phyloP scores from a whole-genome alignment of 2,113 vertebrate species.

The Picathartes gymnocephalus region DNA sequence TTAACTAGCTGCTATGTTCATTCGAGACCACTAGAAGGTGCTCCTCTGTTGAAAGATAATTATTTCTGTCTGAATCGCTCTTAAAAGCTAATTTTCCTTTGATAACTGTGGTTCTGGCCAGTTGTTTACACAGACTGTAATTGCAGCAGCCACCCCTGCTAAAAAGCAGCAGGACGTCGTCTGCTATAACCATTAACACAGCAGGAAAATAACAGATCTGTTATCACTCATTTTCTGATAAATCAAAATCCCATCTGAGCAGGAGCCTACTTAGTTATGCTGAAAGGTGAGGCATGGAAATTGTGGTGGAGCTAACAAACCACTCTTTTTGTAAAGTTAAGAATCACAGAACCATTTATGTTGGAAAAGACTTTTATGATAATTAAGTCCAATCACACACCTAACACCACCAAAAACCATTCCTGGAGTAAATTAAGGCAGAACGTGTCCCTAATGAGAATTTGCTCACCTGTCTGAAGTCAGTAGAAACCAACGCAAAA shows the following conservation, averaged over 20 bases:
- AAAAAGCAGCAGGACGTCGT: neutral
- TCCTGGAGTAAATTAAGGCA: neutral
- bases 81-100: neutral
- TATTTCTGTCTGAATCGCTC: neutral
- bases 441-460: neutral
- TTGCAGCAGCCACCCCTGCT: neutral
- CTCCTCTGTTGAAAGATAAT: slow-evolving; percentile 17
- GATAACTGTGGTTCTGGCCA: neutral
- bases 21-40: slow-evolving; percentile 62
- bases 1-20: neutral
- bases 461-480: neutral
- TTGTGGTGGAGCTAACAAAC: neutral
- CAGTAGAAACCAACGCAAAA: neutral
- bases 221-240: neutral
- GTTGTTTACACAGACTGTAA: neutral
- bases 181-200: neutral
- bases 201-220: neutral
- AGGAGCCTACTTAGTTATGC: neutral
- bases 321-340: neutral
- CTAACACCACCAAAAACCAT: neutral
- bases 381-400: neutral
- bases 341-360: neutral
- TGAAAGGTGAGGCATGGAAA: neutral
- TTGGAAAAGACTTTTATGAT: neutral
- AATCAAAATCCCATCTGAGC: neutral